phyloP scores from a whole-genome alignment of 1,140 invertebrate genomes.

The Calosoma granatense region DNA sequence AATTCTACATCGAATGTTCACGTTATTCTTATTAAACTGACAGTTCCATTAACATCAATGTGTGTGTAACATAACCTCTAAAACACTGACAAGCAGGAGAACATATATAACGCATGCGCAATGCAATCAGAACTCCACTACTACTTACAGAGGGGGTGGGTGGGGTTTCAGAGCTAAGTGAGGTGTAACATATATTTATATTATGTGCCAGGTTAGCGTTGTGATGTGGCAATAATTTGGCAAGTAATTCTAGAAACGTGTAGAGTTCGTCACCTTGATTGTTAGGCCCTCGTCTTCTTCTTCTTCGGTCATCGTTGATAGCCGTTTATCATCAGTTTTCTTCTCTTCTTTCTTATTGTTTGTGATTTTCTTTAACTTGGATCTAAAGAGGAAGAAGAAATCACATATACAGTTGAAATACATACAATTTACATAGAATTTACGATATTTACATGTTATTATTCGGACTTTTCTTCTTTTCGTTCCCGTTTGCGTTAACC shows the following conservation, averaged over 20 bases:
- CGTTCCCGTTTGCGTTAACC: constrained; percentile 52
- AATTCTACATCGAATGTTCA: too few relatives aligned
- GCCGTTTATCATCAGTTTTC: constrained; percentile 35
- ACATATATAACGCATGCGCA: too few relatives aligned
- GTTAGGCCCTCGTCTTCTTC: constrained; percentile 41
- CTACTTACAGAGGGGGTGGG: not conserved
- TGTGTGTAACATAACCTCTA: too few relatives aligned
- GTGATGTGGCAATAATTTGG: not conserved
- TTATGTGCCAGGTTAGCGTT: not conserved
- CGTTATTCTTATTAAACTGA: too few relatives aligned
- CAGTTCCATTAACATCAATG: too few relatives aligned
- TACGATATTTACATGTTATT: constrained; percentile 16
- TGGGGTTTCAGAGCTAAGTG: not conserved
- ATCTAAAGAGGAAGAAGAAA: constrained; percentile 5
- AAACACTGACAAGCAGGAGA: too few relatives aligned
- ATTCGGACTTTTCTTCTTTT: constrained; percentile 34
- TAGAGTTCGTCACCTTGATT: constrained; percentile 38
- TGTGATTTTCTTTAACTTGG: constrained; percentile 39
- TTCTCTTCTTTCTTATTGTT: constrained; percentile 48
- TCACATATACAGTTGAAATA: constrained; percentile 6
- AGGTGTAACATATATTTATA: not conserved
- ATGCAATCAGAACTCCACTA: too few relatives aligned
- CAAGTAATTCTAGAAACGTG: not conserved
- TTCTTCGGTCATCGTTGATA: constrained; percentile 50
- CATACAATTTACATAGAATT: not conserved